Evolutionary conservation across 2,113 vertebrate genomes (phyloP).

Genomic region (Balaenoptera acutorostrata): DNA sequence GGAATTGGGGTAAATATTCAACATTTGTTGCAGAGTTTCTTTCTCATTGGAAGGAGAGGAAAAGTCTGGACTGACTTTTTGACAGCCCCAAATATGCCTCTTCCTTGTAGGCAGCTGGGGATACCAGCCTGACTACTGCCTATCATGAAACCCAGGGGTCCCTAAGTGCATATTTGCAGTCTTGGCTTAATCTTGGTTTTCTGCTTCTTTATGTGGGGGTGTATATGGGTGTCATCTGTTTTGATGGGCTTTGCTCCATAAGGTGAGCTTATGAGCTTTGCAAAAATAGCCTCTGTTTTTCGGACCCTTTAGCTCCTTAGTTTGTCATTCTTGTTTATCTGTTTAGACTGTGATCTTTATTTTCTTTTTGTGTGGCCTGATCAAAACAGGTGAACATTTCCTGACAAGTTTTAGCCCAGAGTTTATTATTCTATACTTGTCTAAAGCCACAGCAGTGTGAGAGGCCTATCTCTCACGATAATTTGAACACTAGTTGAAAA

Average conservation of each 20-base stretch:
- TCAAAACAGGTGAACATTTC: background rate
- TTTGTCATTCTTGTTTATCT: constrained; percentile 6
- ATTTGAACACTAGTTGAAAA: background rate
- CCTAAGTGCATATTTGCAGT: background rate
- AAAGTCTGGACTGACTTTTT: constrained; percentile 38
- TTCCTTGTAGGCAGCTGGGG: background rate
- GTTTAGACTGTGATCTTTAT: background rate
- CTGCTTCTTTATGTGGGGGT: background rate
- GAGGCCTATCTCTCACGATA: background rate
- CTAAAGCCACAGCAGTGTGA: background rate
- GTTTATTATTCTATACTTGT: background rate
- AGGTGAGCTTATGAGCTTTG: constrained; percentile 29
- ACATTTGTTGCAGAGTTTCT: background rate
- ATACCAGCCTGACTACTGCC: background rate
- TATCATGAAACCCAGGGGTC: background rate
- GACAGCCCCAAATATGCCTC: background rate
- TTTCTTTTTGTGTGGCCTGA: background rate
- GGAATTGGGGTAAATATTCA: background rate
- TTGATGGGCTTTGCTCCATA: constrained; percentile 16
- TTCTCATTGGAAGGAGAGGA: background rate
- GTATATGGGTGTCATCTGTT: constrained; percentile 47
- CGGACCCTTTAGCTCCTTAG: background rate
- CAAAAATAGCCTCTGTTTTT: constrained; percentile 24
- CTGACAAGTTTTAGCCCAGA: background rate
- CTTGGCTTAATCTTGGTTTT: constrained; percentile 41